Conservation (phyloP, 1,140 invertebrate species). For the Chironomus striatipennis region DNA sequence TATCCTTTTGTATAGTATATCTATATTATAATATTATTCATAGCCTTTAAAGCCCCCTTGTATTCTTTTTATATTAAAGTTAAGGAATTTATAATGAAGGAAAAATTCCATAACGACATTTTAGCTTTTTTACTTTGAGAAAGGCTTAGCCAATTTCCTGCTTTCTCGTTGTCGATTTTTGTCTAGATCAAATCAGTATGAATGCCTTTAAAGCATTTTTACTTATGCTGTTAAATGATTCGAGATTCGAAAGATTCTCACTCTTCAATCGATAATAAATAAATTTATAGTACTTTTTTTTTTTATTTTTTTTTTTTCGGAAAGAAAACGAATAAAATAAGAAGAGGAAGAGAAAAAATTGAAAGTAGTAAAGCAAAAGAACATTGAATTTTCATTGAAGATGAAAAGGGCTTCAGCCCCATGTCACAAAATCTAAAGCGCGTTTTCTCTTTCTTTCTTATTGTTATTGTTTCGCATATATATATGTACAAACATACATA, state of each 20-base stretch:
- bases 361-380: neutral
- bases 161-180: too few species aligned
- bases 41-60: neutral
- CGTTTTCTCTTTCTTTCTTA: neutral
- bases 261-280: conserved; percentile 3
- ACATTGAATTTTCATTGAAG: conserved; percentile 8
- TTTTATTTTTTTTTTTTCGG: neutral
- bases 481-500: neutral
- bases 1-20: neutral
- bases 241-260: neutral
- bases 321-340: neutral
- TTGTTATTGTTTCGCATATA: neutral
- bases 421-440: conserved; percentile 2
- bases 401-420: conserved; percentile 11
- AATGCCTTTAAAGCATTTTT: too few species aligned
- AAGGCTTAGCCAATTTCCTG: neutral
- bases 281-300: neutral
- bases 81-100: neutral
- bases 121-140: neutral
- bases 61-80: conserved; percentile 1
- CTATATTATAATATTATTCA: too few species aligned
- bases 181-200: too few species aligned
- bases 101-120: conserved; percentile 7
- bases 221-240: neutral
- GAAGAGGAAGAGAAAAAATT: neutral